phyloP scores from a whole-genome alignment of 2,797 vertebrate species.

The Benthosema pterotum region DNA sequence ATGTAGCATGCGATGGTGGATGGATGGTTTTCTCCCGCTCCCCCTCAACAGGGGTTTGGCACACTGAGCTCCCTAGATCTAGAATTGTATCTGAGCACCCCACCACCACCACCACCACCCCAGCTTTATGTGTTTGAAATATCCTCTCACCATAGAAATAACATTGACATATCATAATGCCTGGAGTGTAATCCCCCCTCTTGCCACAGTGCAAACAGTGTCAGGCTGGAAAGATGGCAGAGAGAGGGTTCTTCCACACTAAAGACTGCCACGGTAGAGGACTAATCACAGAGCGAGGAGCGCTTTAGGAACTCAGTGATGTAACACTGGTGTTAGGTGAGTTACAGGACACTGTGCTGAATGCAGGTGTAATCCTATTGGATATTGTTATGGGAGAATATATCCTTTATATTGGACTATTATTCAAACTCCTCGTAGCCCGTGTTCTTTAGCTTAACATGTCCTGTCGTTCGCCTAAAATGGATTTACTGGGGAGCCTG shows the following conservation, averaged over 20 bases:
- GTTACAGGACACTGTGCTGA: constrained; percentile 55
- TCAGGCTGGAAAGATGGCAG: constrained; percentile 65
- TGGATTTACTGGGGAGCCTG: constrained; percentile 32
- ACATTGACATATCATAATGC: constrained; percentile 61
- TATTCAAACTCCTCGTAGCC: constrained; percentile 43
- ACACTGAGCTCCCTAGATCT: constrained; percentile 40
- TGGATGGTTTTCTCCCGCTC: constrained; percentile 57
- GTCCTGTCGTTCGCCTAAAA: constrained; percentile 24
- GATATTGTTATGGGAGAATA: constrained; percentile 59
- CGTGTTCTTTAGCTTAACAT: constrained; percentile 41
- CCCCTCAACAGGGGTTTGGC: constrained; percentile 63
- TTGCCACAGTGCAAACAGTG: constrained; percentile 46
- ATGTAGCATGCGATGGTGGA: constrained; percentile 65
- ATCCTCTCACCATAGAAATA: constrained; percentile 66
- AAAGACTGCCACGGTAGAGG: constrained; percentile 48
- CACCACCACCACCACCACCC: constrained; percentile 22
- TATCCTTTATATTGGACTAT: constrained; percentile 45
- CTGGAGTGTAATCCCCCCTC: constrained; percentile 38
- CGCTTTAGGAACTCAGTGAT: constrained; percentile 51
- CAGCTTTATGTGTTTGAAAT: constrained; percentile 56
- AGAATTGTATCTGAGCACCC: constrained; percentile 48
- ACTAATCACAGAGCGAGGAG: constrained; percentile 51
- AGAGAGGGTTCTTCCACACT: constrained; percentile 52
- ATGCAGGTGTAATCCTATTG: constrained; percentile 41
- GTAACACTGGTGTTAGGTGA: constrained; percentile 63